Evolutionary conservation across 92 coral and sea anemone species (phyloP), one percentile per base, ranked within the genome.

Genomic region (Muricea muricata): DNA sequence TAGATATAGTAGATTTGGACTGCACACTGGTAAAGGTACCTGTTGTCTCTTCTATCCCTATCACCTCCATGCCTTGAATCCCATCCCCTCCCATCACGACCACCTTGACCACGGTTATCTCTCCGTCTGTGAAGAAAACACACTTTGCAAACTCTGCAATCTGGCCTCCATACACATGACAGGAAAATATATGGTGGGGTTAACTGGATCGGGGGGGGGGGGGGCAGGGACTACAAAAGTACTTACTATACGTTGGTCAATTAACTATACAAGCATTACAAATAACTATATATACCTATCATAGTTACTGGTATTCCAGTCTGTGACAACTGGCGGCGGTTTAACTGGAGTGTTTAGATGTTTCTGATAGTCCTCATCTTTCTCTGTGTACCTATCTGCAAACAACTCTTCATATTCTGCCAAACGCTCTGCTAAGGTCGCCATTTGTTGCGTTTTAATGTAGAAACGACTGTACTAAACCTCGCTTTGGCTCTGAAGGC

Each of bases 251-350:
- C n/a, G n/a, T n/a, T n/a, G n/a, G n/a, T n/a, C n/a, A n/a, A n/a
- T n/a, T n/a, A 2, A 28, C 24, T 6, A 25, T 15, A 39, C 1
- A 14, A 54, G 23, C 61, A 14, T 33, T 14, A 29, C 17, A 65
- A 0, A 7, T 17, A 0, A 0, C 14, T 65, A 28, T 7, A 65
- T 7, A 28, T 34, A 78, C 83, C 55, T 78, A 15, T 78, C 83
- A 74, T 91, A 89, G 32, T 95, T 93, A 0, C 91, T 55, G 41
- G 71, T 81, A 15, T 87, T 72, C 98, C 98, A 97, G 70, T 94
- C 97, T 6, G 93, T 85, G 24, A 97, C 84, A 23, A 97, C 96
- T 1, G 99, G 99, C 20, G 98, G 96, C 1, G 97, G 93, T 12
- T 73, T 73, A 26, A 78, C 78, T n/a, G 91, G 54, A 45, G 80